Base-by-base conservation (phyloP, 1,140 invertebrate species). In the Drosophila serrata region DNA sequence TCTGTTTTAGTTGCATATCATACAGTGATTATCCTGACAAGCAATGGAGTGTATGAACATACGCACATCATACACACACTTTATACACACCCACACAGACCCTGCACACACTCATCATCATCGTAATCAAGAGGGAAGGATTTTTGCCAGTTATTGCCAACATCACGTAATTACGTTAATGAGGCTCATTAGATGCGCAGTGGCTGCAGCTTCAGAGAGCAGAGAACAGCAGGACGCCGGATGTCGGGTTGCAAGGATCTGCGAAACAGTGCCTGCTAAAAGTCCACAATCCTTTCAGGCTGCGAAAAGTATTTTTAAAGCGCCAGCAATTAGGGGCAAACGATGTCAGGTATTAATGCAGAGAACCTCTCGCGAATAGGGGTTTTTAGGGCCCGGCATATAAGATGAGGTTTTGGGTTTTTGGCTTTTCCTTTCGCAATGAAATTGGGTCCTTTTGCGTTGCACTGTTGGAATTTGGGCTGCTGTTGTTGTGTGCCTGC, bases 161-260 rank as follows among this genome's bases (percentile, higher is more conserved):
- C 59, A 76, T 74, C 62, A 69, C 56, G 79, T 73, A 87, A 87
- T 87, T 87, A 79, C 79, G 75, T 49, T 87, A 87, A 87, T 87
- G 82, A 87, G 75, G 45, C 82, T 82, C 79, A 87, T 87, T 87
- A 82, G 84, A 68, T 65, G 69, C 56, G 59, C 51, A 55, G 40
- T 39, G 17, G 49, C 12, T 67, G 61, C 61, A 45, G 51, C 22
- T 8, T 9, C 29, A 29, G 24, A 51, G 48, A 29, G 24, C 42
- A 42, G 40, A 24, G 39, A 42, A 4, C 46, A 31, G 33, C 33
- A 37, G 17, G 48, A 49, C 48, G 48, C 29, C 7, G 51, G 51
- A 37, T 53, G 33, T 53, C 19, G 19, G 19, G 46, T 12, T 49
- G 22, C 22, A 4, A 39, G 40, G 24, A 48, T 31, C 13, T 11